Percentiles rank a stretch among this genome's conserved stretches.
Evolutionary conservation across 2,113 vertebrate genomes (phyloP).

Genomic region (Elaphurus davidianus): DNA sequence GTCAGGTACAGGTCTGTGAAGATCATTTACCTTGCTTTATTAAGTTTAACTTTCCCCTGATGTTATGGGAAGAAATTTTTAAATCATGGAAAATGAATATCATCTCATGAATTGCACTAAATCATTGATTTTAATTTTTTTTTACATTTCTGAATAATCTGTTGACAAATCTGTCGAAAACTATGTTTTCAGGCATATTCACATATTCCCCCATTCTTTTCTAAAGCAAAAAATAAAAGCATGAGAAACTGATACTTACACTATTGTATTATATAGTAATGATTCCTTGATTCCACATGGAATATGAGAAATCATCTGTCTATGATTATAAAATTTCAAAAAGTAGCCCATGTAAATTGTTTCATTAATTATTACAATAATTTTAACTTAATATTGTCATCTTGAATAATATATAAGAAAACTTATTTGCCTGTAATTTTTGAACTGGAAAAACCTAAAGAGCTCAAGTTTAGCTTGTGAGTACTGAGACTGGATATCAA

Average conservation of each 20-base stretch:
- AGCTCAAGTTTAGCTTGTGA: not conserved
- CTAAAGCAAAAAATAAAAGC: constrained; percentile 14
- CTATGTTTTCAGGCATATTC: not conserved
- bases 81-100: constrained; percentile 6
- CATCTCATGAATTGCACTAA: not conserved
- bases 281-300: not conserved
- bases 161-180: not conserved
- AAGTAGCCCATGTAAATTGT: not conserved
- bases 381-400: not conserved
- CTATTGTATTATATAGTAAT: not conserved
- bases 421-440: not conserved
- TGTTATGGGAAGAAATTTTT: not conserved
- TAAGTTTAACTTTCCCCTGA: not conserved
- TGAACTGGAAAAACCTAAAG: not conserved
- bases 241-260: not conserved
- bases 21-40: not conserved
- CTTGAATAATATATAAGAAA: not conserved
- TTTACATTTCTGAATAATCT: not conserved
- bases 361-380: not conserved
- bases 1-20: not conserved
- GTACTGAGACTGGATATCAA: not conserved
- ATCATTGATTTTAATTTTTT: not conserved
- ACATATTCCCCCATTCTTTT: not conserved
- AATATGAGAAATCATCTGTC: not conserved
- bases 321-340: not conserved